Base-by-base conservation (phyloP, 2,797 vertebrate genomes). In the Hippoglossus hippoglossus region DNA sequence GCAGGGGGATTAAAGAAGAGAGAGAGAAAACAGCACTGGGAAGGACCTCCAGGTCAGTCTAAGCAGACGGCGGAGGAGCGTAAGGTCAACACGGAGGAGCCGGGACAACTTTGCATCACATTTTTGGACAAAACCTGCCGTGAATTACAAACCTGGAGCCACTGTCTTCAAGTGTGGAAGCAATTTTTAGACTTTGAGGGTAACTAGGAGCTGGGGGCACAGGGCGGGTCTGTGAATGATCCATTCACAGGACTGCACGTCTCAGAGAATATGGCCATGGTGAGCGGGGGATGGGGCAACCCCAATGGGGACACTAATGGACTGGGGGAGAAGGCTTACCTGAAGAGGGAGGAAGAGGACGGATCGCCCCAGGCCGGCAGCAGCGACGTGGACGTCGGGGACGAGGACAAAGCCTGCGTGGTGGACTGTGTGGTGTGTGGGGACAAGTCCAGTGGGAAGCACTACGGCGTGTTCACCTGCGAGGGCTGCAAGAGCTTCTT, bases 401-500 rank as follows among this genome's bases (percentile, higher is more conserved):
- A 98, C 49, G 97, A 98, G 65, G 95, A 97, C 87, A 95, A 96
- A 78, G 90, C 95, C 75, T 94, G 96, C 25, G 95, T 96, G 91
- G 96, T 96, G 95, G 97, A 99, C 92, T 98, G 97, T 10, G 96
- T 95, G 89, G 97, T 97, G 73, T 98, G 97, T 34, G 97, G 97
- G 49, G 97, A 98, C 93, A 97, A 98, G 83, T 98, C 97, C 74
- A 98, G 97, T 3, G 97, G 97, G 52, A 99, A 99, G 60, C 97
- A 99, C 80, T 98, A 99, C 54, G 97, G 97, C 0, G 97, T 98
- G 74, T 98, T 97, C 94, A 98, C 97, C 89, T 99, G 97, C 53
- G 97, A 98, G 88, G 97, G 97, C 73, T 98, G 97, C 92, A 99
- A 98, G 94, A 98, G 97, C 93, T 98, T 98, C 93, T 98, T 98